phyloP scores from a whole-genome alignment of 2,797 vertebrate genomes.

The Acipenser oxyrinchus region DNA sequence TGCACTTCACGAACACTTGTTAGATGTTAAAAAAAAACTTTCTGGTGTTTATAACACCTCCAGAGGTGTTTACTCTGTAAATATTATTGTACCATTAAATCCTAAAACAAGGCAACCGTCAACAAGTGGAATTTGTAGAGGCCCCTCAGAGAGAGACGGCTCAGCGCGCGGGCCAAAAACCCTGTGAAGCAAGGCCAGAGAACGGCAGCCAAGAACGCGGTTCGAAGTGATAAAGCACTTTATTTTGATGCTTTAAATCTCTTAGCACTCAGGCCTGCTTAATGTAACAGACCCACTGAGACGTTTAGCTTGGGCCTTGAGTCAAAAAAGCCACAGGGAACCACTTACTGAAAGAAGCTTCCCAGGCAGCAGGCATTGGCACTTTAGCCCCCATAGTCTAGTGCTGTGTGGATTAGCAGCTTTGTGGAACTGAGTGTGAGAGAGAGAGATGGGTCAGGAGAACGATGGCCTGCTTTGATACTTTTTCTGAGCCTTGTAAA shows the following conservation, averaged over 20 bases:
- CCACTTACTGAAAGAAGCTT: constrained; percentile 60
- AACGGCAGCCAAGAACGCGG: constrained; percentile 55
- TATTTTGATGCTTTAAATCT: constrained; percentile 60
- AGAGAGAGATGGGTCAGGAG: background rate
- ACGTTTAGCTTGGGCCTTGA: constrained; percentile 57
- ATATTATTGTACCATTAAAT: constrained; percentile 65
- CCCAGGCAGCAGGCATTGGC: constrained; percentile 52
- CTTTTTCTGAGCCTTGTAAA: background rate
- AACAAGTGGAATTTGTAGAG: constrained; percentile 47
- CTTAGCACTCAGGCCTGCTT: constrained; percentile 66
- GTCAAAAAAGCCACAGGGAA: constrained; percentile 58
- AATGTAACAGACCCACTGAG: constrained; percentile 65
- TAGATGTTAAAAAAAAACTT: too few species aligned
- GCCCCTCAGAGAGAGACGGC: constrained; percentile 33
- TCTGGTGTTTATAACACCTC: constrained; percentile 46
- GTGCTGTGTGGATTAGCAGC: constrained; percentile 7
- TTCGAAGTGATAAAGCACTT: constrained; percentile 62
- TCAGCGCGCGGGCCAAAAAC: constrained; percentile 28
- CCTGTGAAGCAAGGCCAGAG: constrained; percentile 51
- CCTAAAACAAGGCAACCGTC: constrained; percentile 51
- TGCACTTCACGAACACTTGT: too few species aligned
- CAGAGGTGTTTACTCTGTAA: constrained; percentile 60
- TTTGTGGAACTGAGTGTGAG: constrained; percentile 7
- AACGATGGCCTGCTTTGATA: background rate
- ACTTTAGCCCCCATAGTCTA: constrained; percentile 29